Conservation (phyloP, 2,888 invertebrate species). For the Odontothrips loti region DNA sequence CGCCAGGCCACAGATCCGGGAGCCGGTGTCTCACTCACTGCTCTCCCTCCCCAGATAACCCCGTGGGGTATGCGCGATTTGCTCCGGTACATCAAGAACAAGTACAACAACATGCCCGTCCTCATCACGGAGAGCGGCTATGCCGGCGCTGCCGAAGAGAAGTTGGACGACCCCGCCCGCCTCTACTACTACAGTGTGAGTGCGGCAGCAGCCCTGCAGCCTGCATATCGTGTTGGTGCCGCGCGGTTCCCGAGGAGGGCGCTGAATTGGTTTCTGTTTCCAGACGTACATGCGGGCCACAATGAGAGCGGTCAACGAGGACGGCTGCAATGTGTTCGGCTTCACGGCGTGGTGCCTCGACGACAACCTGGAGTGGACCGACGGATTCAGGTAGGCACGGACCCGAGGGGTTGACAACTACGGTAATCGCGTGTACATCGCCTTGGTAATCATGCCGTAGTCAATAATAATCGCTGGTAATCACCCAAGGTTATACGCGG, state of each 20-base stretch:
- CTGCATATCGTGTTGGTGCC: no score
- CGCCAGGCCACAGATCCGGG: no score
- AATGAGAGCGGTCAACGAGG: constrained; percentile 51
- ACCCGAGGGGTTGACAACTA: no score
- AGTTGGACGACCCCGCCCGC: constrained; percentile 51
- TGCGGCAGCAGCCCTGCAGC: no score
- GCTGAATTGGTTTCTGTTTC: not conserved
- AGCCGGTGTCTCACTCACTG: no score
- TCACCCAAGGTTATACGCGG: no score
- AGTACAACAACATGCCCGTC: constrained; percentile 53
- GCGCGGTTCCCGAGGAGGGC: not conserved
- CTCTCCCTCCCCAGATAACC: no score
- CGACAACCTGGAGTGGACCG: constrained; percentile 62
- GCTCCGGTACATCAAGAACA: constrained; percentile 56
- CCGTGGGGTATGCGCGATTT: constrained; percentile 59
- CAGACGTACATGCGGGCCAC: constrained; percentile 52
- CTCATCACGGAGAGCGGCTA: constrained; percentile 60
- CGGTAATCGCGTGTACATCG: no score
- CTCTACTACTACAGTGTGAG: constrained; percentile 51
- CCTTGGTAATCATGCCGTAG: no score
- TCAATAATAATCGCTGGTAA: no score
- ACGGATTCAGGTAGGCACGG: constrained; percentile 54
- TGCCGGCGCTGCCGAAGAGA: constrained; percentile 53
- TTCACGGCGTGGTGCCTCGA: constrained; percentile 61
- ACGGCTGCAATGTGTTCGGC: constrained; percentile 51